Evolutionary conservation across 2,113 vertebrate genomes (phyloP), one percentile per base, ranked within the genome.

Genomic region (Engystomops pustulosus): DNA sequence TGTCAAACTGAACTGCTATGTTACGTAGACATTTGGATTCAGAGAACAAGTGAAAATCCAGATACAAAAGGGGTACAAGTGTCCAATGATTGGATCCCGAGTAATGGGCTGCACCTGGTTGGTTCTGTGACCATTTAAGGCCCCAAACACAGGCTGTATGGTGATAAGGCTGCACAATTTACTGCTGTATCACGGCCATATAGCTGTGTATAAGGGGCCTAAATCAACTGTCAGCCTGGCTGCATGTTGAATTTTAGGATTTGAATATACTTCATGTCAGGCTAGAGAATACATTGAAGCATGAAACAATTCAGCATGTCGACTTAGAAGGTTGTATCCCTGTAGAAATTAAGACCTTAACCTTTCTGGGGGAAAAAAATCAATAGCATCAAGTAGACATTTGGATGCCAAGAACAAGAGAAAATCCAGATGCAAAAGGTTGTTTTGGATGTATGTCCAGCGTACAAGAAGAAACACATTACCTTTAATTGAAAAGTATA

Each of bases 321-420:
- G 41, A 32, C 49, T 60, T 38, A 18, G 34, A 30, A 82, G 41
- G 34, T 30, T 72, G 34, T 72, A 60, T 74, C 51, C 80, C 32
- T 34, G 51, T 51, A 82, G 51, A 72, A 82, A 82, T 82, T 72
- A 82, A 82, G 68, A 72, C 68, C 32, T 23, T 82, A 82, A 82
- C 80, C 80, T 82, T 82, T 72, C 32, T 41, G 44, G 36, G 17
- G n/a, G 15, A 47, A 47, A 47, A 30, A 44, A 82, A 82, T 82
- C 68, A 82, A 82, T 82, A 82, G 3, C 38, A 41, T 41, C 80
- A 72, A 41, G 68, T 58, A 72, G 80, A 82, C 68, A 70, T 72
- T 72, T 45, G 6, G 49, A 82, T 53, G 68, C 30, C 30, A 58
- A 77, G 23, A 55, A 25, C 23, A 17, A 72, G 68, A 82, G 12